phyloP scores from a whole-genome alignment of 2,113 vertebrate species.

The Edolisoma coerulescens region DNA sequence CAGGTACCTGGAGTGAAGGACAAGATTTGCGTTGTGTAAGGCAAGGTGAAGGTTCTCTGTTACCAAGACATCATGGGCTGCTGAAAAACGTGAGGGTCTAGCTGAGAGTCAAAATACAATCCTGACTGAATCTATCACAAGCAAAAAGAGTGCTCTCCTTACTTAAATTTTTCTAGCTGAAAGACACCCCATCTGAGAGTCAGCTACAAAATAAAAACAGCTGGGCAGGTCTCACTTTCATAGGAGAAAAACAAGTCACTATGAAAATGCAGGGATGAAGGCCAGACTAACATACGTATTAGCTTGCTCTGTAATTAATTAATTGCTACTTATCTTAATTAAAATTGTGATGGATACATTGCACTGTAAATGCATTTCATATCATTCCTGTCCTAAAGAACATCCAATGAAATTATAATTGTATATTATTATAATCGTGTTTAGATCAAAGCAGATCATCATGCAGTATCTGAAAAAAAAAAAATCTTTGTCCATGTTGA shows the following conservation, averaged over 20 bases:
- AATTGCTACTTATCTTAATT: background rate
- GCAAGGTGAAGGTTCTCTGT: background rate
- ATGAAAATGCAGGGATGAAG: background rate
- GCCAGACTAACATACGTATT: background rate
- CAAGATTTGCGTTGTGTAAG: background rate
- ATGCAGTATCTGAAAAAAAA: background rate
- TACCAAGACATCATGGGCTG: background rate
- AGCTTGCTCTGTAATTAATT: background rate
- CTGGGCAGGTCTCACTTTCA: background rate
- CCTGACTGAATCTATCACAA: background rate
- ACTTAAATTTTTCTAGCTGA: background rate
- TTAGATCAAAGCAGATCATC: background rate
- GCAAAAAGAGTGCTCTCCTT: background rate
- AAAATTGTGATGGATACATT: background rate
- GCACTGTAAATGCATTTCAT: background rate
- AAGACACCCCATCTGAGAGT: background rate
- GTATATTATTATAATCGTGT: background rate
- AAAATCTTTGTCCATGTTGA: background rate
- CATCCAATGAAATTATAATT: background rate
- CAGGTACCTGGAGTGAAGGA: background rate
- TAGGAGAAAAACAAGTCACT: background rate
- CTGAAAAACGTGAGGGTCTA: background rate
- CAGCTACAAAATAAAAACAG: background rate
- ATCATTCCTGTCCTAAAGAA: background rate
- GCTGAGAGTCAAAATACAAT: background rate